phyloP scores from a whole-genome alignment of 2,797 vertebrate genomes.

The Pseudotriccus pelzelni region DNA sequence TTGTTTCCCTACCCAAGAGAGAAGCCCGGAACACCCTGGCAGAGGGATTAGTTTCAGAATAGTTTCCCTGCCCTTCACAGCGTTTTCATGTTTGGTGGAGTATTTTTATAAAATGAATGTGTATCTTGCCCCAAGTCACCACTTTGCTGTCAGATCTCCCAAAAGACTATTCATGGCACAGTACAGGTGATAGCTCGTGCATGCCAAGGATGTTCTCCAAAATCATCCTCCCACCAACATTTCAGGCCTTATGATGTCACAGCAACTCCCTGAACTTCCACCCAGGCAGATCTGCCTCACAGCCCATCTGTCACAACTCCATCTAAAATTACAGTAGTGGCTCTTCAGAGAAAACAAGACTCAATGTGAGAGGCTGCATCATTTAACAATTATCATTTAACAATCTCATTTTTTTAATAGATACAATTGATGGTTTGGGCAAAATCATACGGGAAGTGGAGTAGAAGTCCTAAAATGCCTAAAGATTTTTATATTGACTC shows the following conservation, averaged over 20 bases:
- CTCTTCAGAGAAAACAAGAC: background rate
- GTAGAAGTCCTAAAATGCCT: background rate
- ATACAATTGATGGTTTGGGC: background rate
- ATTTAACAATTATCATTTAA: background rate
- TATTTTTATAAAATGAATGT: background rate
- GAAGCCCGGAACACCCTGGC: background rate
- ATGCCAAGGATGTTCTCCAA: background rate
- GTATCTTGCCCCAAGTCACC: background rate
- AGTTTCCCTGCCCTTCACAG: background rate
- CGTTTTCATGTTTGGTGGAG: background rate
- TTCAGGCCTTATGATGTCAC: slow-evolving; percentile 25
- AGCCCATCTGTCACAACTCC: slow-evolving; percentile 48
- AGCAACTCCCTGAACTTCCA: slow-evolving; percentile 22
- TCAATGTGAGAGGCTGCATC: background rate
- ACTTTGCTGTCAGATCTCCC: slow-evolving; percentile 26
- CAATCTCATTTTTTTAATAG: background rate
- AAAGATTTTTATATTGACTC: background rate
- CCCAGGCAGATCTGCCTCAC: background rate
- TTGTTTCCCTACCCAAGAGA: background rate
- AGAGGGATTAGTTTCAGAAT: background rate
- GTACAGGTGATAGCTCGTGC: slow-evolving; percentile 35
- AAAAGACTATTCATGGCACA: background rate
- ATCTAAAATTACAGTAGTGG: background rate
- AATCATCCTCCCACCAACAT: slow-evolving; percentile 24
- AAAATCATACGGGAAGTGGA: background rate